These are phyloP conservation scores for Myotis brandtii DNA, from an alignment of 2,113 vertebrate species.

Conservation along the genomic window DNA sequence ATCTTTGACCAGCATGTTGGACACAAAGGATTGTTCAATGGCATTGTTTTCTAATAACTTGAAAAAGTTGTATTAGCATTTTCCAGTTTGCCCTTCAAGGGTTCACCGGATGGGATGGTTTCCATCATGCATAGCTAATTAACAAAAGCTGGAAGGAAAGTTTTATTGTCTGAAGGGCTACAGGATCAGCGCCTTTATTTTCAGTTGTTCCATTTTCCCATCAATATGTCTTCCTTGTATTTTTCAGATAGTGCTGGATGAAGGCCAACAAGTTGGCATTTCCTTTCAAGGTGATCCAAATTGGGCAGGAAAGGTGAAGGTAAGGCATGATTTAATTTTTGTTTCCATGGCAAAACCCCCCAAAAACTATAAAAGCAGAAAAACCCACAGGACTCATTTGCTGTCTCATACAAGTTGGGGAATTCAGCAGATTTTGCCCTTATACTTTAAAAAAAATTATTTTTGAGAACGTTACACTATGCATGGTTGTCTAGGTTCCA, in stretches of 20 bases:
- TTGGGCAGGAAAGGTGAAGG: constrained; percentile 80
- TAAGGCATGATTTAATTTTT: constrained; percentile 72
- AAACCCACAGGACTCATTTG: not conserved
- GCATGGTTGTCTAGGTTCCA: not conserved
- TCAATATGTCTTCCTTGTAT: not conserved
- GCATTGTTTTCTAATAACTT: not conserved
- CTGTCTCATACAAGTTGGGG: not conserved
- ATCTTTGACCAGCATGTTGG: not conserved
- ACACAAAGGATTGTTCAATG: not conserved
- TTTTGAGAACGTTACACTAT: constrained; percentile 2
- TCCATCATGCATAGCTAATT: not conserved
- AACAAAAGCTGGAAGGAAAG: not conserved
- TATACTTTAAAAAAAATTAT: not conserved
- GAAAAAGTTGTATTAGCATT: not conserved
- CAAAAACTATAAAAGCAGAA: not conserved
- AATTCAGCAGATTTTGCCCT: constrained; percentile 3
- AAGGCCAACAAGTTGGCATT: constrained; percentile 77
- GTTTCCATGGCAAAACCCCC: not conserved
- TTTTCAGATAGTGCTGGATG: constrained; percentile 79
- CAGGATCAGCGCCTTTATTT: not conserved
- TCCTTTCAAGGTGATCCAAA: constrained; percentile 73
- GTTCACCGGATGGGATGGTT: not conserved
- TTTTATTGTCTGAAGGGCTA: not conserved
- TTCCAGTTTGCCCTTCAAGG: not conserved
- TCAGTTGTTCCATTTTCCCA: constrained; percentile 45